Evolutionary conservation across 1,140 invertebrate genomes (phyloP), one percentile per base, ranked within the genome.

Genomic region (Chionoecetes opilio): DNA sequence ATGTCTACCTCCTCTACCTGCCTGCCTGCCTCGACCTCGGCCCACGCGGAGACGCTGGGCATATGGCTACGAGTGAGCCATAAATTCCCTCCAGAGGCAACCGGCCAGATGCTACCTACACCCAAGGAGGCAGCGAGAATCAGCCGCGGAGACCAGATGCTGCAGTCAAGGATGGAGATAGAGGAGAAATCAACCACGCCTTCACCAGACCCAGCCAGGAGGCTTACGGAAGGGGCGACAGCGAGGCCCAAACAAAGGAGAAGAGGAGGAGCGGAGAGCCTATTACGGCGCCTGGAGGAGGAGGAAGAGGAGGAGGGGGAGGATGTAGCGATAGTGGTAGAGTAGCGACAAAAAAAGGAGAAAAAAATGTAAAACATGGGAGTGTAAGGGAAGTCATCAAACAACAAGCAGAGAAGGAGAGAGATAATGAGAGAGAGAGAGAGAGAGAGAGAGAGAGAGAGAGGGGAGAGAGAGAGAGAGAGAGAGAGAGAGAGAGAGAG

Each of bases 391-490:
- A 5, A n/a, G n/a, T n/a, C 21, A 75, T 1, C 21, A 21, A 75
- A 75, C 63, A n/a, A 46, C 5, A 46, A 46, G 5, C 41, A 8
- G 5, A 8, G 5, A 14, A 26, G 63, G 5, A 26, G 63, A 8
- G 6, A 75, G n/a, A n/a, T 11, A 75, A 26, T n/a, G 63, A 75
- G 63, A 75, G 63, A n/a, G 63, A 75, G 63, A 75, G 63, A 75
- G 63, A 75, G 63, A 75, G 63, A 75, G 63, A 75, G 63, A 75
- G 63, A 75, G 63, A 75, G 63, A 75, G 63, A 75, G 63, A 75
- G 63, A 75, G 63, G n/a, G 63, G 63, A 75, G 63, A 75, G 63
- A 75, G 63, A 75, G 63, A 75, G 63, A 75, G 63, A 75, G 63
- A 75, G 63, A 75, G 63, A 75, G 63, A 75, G 53, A 63, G 53